Evolutionary conservation across 2,113 vertebrate species (phyloP), one percentile per base, ranked within the genome.

Genomic region (Myiopsitta monachus): DNA sequence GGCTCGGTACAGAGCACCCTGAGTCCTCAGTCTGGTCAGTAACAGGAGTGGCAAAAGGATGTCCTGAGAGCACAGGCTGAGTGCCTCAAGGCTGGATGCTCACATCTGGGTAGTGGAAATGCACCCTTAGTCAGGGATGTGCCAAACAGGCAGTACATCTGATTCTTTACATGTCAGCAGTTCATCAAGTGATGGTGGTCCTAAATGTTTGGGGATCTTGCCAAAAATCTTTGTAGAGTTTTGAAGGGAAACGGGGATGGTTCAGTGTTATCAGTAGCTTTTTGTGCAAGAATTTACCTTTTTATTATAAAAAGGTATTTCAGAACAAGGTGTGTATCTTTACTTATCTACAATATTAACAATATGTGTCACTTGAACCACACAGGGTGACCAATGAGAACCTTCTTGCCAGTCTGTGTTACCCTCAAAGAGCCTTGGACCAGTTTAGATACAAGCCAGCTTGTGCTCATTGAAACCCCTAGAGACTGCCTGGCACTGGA

Each of bases 401-500:
- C 72, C 76, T 75, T 64, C 46, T 22, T 51, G 57, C 55, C 36
- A 0, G 1, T 41, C 18, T 61, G 27, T 39, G 28, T 49, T 88
- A 72, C 73, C 83, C 66, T 33, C 55, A 51, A 78, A 72, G 88
- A 92, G 33, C 76, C 76, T 93, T 87, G 77, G 51, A 44, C 76
- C 10, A 39, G 54, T 83, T 76, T 80, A 83, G 80, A 68, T 59
- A 21, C 67, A 95, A 95, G 68, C 75, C 82, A 92, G 14, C 66
- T 95, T 76, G 92, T 84, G 80, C 80, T 94, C n/a, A 1, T 11
- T 78, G 94, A 77, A 93, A 94, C 93, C 94, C 88, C 74, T 44
- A 1, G 80, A 52, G 94, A 54, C 92, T 94, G 95, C 92, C 92
- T 96, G 95, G 96, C 95, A 94, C 95, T 91, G 83, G 77, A 83